phyloP scores from a whole-genome alignment of 2,888 invertebrate genomes.

The Cryptocephalus primarius region DNA sequence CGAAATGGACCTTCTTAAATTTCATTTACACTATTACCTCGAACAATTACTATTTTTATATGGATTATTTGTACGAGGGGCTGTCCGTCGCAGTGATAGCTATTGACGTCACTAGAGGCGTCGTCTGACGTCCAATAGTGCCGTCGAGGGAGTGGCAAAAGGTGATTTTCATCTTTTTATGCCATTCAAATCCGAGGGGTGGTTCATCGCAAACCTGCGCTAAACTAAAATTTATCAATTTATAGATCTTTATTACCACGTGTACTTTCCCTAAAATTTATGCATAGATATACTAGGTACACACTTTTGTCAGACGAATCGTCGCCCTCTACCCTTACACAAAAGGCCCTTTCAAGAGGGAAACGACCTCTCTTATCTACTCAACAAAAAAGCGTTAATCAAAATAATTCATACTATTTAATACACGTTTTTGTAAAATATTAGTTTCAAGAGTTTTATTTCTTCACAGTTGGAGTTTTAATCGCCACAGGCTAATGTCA shows the following conservation, averaged over 20 bases:
- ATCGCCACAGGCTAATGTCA: too few species aligned
- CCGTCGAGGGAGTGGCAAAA: slow-evolving; percentile 38
- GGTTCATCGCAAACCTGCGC: slow-evolving; percentile 35
- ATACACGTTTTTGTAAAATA: too few species aligned
- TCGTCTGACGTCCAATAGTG: slow-evolving; percentile 35
- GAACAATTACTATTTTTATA: slow-evolving; percentile 9
- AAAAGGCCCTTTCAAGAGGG: too few species aligned
- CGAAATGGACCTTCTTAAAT: slow-evolving; percentile 3
- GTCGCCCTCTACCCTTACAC: too few species aligned
- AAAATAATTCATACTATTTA: too few species aligned
- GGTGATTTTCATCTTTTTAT: slow-evolving; percentile 41
- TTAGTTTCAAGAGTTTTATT: too few species aligned
- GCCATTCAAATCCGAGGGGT: slow-evolving; percentile 39
- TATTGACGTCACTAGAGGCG: slow-evolving; percentile 39
- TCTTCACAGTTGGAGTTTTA: too few species aligned
- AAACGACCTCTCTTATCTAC: too few species aligned
- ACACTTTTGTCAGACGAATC: too few species aligned
- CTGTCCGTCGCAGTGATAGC: slow-evolving; percentile 31
- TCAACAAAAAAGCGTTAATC: too few species aligned
- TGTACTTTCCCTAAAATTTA: neutral
- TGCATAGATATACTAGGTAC: too few species aligned
- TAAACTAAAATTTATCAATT: slow-evolving; percentile 21
- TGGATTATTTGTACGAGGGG: slow-evolving; percentile 19
- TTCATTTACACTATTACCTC: slow-evolving; percentile 8
- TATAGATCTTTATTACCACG: neutral